These are phyloP conservation scores for Castor canadensis DNA, from an alignment of 2,113 vertebrate genomes.

Conservation along the genomic window DNA sequence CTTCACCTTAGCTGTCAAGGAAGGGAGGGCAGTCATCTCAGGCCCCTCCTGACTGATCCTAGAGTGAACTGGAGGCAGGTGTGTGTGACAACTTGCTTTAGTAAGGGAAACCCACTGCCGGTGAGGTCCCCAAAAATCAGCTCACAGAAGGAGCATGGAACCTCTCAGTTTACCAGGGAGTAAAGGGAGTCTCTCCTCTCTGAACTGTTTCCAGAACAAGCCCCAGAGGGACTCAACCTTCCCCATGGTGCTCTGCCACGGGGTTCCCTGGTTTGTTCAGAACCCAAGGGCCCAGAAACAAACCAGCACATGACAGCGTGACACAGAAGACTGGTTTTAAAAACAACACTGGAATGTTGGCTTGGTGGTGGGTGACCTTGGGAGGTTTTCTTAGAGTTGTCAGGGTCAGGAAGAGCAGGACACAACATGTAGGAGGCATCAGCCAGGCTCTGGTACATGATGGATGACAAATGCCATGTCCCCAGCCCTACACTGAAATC, in stretches of 20 bases:
- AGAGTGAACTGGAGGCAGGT: background rate
- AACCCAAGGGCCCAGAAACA: background rate
- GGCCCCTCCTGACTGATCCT: background rate
- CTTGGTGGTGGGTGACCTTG: background rate
- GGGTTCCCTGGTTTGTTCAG: background rate
- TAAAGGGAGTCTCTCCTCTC: background rate
- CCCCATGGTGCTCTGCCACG: constrained; percentile 19
- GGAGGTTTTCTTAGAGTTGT: background rate
- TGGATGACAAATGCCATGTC: rapidly evolving
- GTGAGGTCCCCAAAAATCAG: constrained; percentile 37
- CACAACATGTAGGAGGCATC: background rate
- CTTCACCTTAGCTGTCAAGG: background rate
- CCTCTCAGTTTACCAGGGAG: background rate
- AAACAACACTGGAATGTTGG: background rate
- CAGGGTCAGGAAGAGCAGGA: background rate
- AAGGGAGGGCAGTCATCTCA: background rate
- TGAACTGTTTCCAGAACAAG: constrained; percentile 35
- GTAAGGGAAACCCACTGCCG: background rate
- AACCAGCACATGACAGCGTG: rapidly evolving
- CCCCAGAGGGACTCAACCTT: constrained; percentile 49
- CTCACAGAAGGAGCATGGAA: constrained; percentile 9
- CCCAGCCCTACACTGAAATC: background rate
- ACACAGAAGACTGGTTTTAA: background rate
- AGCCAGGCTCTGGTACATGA: background rate
- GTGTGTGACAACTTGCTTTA: background rate